phyloP scores from a whole-genome alignment of 2,888 invertebrate genomes.

The Cantharis nigra region DNA sequence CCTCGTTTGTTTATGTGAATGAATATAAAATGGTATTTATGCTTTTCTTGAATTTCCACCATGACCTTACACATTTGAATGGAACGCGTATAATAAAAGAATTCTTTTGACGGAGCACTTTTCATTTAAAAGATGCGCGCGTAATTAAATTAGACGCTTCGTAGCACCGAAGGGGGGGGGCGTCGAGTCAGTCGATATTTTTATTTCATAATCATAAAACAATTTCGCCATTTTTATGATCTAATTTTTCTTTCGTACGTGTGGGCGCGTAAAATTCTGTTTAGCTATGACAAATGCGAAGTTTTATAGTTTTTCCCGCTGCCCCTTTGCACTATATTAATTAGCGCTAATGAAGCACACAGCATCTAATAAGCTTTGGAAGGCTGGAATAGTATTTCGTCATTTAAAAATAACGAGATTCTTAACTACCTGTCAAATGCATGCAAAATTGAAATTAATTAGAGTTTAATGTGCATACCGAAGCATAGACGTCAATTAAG shows the following conservation, averaged over 20 bases:
- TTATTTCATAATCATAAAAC: background rate
- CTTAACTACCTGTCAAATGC: conserved; percentile 18
- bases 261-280: background rate
- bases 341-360: background rate
- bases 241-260: background rate
- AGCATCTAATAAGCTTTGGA: conserved; percentile 2
- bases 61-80: conserved; percentile 15
- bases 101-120: conserved; percentile 18
- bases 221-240: background rate
- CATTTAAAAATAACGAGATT: conserved; percentile 18
- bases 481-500: conserved; percentile 17
- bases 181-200: background rate
- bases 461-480: conserved; percentile 13
- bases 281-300: background rate
- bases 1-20: conserved; percentile 16
- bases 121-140: conserved; percentile 4
- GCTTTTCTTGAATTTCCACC: conserved; percentile 15
- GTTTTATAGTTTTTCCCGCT: background rate
- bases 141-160: conserved; percentile 10
- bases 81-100: conserved; percentile 12
- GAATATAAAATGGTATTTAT: conserved; percentile 16
- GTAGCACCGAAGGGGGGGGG: background rate
- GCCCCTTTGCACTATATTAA: background rate
- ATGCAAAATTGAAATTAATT: conserved; percentile 18
- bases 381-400: background rate